Base-by-base conservation (phyloP, 1,140 invertebrate genomes). In the Drosophila aff. region DNA sequence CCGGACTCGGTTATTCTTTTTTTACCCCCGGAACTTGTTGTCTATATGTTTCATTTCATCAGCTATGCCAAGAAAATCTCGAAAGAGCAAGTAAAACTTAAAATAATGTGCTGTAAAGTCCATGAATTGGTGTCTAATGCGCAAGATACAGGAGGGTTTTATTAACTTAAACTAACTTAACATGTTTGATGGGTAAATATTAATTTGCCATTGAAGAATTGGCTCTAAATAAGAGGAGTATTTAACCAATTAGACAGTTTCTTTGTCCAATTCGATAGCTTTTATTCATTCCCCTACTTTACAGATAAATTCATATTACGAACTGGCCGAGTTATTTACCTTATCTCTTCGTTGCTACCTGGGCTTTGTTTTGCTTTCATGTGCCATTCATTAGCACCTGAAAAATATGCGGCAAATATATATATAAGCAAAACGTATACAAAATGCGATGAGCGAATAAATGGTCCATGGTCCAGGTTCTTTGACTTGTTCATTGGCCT, bases 1-100 rank as follows among this genome's bases (percentile, higher is more conserved):
- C 69, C 62, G 40, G 50, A 55, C 31, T 26, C 15, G 38, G 38
- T 43, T 65, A 13, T 33, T 33, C 41, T 44, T 36, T 23, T 23
- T 21, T 53, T 21, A 31, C 67, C 52, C 64, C 82, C 78, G 83
- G 85, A 86, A 76, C 53, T 69, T 84, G 65, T 68, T 83, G 49
- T 78, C 74, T n/a, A n/a, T 23, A 74, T 81, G 61, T 52, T 43
- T 28, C 21, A 62, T 77, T 62, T 67, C 63, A 76, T 59, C 58
- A 49, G 52, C 64, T 11, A 33, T 55, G 21, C 23, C 8, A 55
- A 55, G 33, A 21, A 21, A 55, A 21, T 36, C 0, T 11, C 4
- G 11, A 43, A 40, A 64, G 28, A 65, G 52, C 36, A 28, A 33
- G 61, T 16, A n/a, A 33, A 33, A 33, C 2, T 11, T 9, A 0